Conservation (phyloP, 2,888 invertebrate genomes). For the Mythimna lalbum region DNA sequence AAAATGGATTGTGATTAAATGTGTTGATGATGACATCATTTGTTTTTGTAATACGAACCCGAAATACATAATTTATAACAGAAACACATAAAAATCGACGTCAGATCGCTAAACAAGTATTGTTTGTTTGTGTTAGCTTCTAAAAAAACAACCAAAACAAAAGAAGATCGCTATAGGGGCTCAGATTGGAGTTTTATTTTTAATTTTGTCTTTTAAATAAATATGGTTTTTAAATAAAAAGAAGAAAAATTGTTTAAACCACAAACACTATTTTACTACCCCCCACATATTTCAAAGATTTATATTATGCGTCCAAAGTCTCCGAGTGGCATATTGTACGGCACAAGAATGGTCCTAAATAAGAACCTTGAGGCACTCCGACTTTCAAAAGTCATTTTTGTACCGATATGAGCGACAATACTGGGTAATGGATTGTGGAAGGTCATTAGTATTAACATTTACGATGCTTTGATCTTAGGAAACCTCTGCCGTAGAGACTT, state of each 20-base stretch:
- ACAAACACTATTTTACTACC: background rate
- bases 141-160: too few relatives aligned
- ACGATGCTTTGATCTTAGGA: background rate
- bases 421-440: background rate
- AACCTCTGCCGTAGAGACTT: background rate
- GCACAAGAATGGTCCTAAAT: conserved; percentile 15
- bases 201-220: background rate
- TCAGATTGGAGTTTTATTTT: background rate
- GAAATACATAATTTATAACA: background rate
- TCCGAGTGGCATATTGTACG: background rate
- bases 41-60: background rate
- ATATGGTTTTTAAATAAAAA: background rate
- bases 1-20: conserved; percentile 72
- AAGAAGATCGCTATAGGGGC: too few relatives aligned
- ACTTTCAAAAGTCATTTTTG: background rate
- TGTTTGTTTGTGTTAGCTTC: background rate
- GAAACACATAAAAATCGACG: background rate
- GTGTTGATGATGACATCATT: conserved; percentile 49
- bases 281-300: background rate
- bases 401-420: background rate
- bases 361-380: conserved; percentile 25
- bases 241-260: background rate
- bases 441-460: background rate
- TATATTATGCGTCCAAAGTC: background rate
- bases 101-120: background rate